Base-by-base conservation (phyloP, 2,797 vertebrate genomes). In the Coranthus polyacanthus region DNA sequence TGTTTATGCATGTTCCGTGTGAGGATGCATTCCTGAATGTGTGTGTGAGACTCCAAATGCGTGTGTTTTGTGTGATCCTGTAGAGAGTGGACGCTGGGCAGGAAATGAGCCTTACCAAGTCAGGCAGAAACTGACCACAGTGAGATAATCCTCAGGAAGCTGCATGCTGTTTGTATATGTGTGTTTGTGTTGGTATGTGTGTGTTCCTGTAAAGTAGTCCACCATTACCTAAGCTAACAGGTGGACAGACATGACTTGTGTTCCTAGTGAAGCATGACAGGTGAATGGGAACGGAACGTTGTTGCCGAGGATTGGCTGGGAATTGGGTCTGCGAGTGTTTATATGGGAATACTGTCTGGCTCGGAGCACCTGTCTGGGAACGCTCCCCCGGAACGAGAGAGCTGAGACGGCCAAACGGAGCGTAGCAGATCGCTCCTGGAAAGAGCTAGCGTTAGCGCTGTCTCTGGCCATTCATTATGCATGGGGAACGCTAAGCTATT, bases 401-500 rank as follows among this genome's bases (percentile, higher is more conserved):
- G 81, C 75, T 56, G 72, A 89, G 88, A 88, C 86, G 76, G 83
- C 76, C 86, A 89, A 93, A 85, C 91, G 70, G 84, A 91, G 90
- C 86, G 81, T 86, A 70, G 86, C 90, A 68, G 88, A 92, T 81
- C 84, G 65, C 91, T 92, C 88, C 88, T 90, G 88, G 90, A 93
- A 92, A 92, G 90, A 89, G 79, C 83, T 82, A 77, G 81, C 87
- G 75, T 82, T 89, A 88, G 88, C 75, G 59, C 84, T 68, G 83
- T 89, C 82, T 81, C 87, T 86, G 81, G 75, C 84, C 86, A 93
- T 94, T 93, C 88, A 90, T 94, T 93, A 94, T 93, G 90, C 91
- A 94, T 92, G 89, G 85, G 81, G 72, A 85, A 87, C 69, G 81
- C 85, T 64, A 42, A 15, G 75, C 83, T 92, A 92, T 93, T 93